phyloP scores from a whole-genome alignment of 2,888 invertebrate species.

The Heliconius charithonia region DNA sequence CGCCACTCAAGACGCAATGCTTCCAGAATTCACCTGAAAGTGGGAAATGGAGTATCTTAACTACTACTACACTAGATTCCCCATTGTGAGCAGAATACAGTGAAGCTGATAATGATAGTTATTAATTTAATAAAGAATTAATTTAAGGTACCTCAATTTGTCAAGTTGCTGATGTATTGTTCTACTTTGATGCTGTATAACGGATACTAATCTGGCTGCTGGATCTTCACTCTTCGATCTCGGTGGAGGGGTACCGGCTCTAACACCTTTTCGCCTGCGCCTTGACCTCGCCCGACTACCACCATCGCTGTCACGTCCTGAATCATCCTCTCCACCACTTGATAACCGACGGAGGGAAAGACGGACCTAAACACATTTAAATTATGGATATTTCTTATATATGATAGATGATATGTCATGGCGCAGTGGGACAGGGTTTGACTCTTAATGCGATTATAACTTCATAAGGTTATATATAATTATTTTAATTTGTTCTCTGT shows the following conservation, averaged over 20 bases:
- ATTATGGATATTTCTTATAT: neutral
- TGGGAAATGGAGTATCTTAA: no score
- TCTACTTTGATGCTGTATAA: conserved; percentile 77
- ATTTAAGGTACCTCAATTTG: conserved; percentile 67
- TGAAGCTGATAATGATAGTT: no score
- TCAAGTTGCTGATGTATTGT: conserved; percentile 80
- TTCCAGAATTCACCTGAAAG: no score
- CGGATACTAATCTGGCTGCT: conserved; percentile 73
- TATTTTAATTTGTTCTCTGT: neutral
- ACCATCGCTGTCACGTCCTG: conserved; percentile 78
- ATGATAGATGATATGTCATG: no score
- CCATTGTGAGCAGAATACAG: no score
- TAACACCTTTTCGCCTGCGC: conserved; percentile 61
- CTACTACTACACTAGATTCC: no score
- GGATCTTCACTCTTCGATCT: conserved; percentile 70
- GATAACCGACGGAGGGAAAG: conserved; percentile 76
- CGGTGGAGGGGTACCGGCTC: conserved; percentile 70
- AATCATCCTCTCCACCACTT: conserved; percentile 79
- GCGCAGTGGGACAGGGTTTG: no score
- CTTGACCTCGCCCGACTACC: conserved; percentile 67
- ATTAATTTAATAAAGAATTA: no score
- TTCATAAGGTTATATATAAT: no score
- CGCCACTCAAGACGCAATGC: no score
- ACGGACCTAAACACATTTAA: conserved; percentile 62
- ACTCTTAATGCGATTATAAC: neutral